phyloP scores from a whole-genome alignment of 2,888 invertebrate species.

The Thelaira solivaga region DNA sequence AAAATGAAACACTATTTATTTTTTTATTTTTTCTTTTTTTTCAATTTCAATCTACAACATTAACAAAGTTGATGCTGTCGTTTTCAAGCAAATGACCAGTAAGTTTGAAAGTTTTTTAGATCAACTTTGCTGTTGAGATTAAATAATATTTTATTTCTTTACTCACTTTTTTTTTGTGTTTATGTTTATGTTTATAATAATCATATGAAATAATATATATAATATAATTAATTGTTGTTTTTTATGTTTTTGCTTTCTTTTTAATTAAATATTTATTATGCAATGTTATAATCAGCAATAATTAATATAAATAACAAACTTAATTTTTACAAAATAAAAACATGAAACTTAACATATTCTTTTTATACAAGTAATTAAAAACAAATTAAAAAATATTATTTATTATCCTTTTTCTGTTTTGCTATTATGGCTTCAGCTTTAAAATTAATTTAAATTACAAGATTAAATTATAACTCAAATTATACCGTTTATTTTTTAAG shows the following conservation, averaged over 20 bases:
- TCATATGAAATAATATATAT: constrained; percentile 48
- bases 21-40: constrained; percentile 16
- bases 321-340: constrained; percentile 17
- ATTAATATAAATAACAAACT: constrained; percentile 49
- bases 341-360: constrained; percentile 14
- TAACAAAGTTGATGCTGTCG: constrained; percentile 43
- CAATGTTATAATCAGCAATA: constrained; percentile 40
- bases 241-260: not conserved
- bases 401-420: too few relatives aligned
- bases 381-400: too few relatives aligned
- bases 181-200: not conserved
- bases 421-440: too few relatives aligned
- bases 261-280: constrained; percentile 12
- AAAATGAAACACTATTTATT: not conserved
- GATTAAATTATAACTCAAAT: too few relatives aligned
- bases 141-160: constrained; percentile 39
- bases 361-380: too few relatives aligned
- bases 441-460: not conserved
- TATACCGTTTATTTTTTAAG: not conserved
- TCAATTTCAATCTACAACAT: constrained; percentile 53
- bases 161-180: constrained; percentile 2
- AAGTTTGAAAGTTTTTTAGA: constrained; percentile 16
- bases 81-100: constrained; percentile 50
- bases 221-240: constrained; percentile 35
- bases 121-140: constrained; percentile 57